Conservation (phyloP, 2,113 vertebrate genomes). For the Pygoscelis antarcticus region DNA sequence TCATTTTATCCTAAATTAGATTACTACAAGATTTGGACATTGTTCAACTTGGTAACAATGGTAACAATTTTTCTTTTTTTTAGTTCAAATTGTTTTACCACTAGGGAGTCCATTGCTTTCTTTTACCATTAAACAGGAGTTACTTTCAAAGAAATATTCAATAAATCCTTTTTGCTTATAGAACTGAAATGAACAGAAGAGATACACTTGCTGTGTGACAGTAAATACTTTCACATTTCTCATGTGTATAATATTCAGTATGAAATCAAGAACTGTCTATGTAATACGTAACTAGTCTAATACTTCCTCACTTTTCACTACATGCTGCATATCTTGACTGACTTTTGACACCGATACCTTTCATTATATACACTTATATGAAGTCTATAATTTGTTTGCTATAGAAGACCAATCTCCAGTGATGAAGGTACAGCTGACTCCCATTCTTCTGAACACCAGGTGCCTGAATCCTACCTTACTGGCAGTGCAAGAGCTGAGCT, state of each 20-base stretch:
- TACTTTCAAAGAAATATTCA: neutral
- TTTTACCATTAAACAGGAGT: neutral
- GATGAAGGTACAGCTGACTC: neutral
- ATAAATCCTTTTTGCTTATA: neutral
- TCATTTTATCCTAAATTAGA: neutral
- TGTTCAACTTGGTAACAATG: neutral
- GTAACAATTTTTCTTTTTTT: neutral
- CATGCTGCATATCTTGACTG: neutral
- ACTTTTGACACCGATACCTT: neutral
- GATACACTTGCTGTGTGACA: neutral
- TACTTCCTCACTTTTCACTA: neutral
- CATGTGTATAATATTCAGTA: neutral
- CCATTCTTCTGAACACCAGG: neutral
- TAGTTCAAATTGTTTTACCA: neutral
- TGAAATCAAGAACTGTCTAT: neutral
- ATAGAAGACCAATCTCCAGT: neutral
- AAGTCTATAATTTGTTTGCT: neutral
- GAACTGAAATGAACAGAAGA: neutral
- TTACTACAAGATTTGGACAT: neutral
- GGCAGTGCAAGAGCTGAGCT: neutral
- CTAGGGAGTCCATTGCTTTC: neutral
- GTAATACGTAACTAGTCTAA: neutral
- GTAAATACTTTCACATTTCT: neutral
- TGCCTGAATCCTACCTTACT: neutral
- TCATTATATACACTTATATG: neutral